Base-by-base conservation (phyloP, 2,113 vertebrate genomes). In the Desmodus rotundus region DNA sequence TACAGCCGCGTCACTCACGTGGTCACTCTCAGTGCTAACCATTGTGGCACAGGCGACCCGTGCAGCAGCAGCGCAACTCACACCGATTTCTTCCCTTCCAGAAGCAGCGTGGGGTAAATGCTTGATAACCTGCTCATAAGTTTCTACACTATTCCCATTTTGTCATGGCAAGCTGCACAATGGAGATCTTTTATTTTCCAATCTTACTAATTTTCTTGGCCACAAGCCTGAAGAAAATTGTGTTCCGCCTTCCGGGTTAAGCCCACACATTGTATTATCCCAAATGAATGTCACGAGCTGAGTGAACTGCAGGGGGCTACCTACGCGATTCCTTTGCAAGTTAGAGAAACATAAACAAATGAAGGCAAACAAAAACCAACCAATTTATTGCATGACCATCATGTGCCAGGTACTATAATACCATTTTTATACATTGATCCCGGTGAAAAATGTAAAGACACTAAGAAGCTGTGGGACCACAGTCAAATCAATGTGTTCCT, bases 81-180 rank as follows among this genome's bases (percentile, higher is more conserved):
- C 61, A 38, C 20, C 95, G 22, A n/a, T 91, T 81, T 41, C 96
- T 95, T 96, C 86, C 85, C 92, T 90, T 97, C 92, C 78, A 87
- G 81, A 93, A 94, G 82, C 33, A 38, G 0, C 0, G 43, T 80
- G 89, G 96, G 16, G 38, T 31, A 12, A 61, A n/a, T 81, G 93
- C 95, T 95, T 88, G 54, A 94, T 74, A 43, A 14, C 52, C n/a
- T 92, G 8, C 28, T 50, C 52, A 19, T 2, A 38, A 28, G 56
- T 96, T 84, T 87, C 76, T 70, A 81, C 77, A 11, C 83, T 95
- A 61, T 93, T 95, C 90, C 83, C 28, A 43, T 89, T 96, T 91
- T 86, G 96, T 67, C 81, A 28, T 17, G 22, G 0, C 87, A 67
- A 86, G 36, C n/a, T 50, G 2, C 73, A 91, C 74, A 52, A 45